Conservation (phyloP, 2,113 vertebrate genomes). For the Bungarus multicinctus region DNA sequence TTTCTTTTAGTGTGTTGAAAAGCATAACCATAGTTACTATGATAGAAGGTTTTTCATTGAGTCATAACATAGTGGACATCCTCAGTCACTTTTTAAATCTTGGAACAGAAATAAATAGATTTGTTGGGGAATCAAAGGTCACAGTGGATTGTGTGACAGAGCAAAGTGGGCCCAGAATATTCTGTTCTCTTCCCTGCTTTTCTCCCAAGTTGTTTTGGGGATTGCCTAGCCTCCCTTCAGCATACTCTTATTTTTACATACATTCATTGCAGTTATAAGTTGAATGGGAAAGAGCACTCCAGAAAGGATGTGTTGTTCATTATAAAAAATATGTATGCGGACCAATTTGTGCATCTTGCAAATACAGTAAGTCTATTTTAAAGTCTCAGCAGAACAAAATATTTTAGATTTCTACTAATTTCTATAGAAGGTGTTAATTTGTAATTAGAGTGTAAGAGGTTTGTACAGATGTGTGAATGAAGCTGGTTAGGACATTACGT, state of each 20-base stretch:
- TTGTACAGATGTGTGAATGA: neutral
- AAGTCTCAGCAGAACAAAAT: neutral
- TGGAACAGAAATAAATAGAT: neutral
- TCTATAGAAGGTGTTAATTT: neutral
- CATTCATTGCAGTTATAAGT: neutral
- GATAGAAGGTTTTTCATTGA: neutral
- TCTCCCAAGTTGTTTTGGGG: too few species aligned
- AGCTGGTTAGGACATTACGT: neutral
- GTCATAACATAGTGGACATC: neutral
- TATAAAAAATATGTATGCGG: too few species aligned
- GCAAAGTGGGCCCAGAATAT: neutral
- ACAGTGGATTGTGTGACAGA: neutral
- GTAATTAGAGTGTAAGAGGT: neutral
- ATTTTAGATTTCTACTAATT: conserved; percentile 8
- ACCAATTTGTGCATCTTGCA: neutral
- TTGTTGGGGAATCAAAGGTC: neutral
- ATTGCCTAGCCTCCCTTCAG: neutral
- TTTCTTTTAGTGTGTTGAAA: neutral
- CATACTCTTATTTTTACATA: fast-evolving
- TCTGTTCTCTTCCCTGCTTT: neutral
- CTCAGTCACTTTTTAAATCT: neutral
- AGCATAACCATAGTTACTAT: neutral
- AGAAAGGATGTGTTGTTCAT: neutral
- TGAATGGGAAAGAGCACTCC: neutral
- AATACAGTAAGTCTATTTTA: neutral